phyloP scores from a whole-genome alignment of 1,140 invertebrate species.

The Asobara japonica region DNA sequence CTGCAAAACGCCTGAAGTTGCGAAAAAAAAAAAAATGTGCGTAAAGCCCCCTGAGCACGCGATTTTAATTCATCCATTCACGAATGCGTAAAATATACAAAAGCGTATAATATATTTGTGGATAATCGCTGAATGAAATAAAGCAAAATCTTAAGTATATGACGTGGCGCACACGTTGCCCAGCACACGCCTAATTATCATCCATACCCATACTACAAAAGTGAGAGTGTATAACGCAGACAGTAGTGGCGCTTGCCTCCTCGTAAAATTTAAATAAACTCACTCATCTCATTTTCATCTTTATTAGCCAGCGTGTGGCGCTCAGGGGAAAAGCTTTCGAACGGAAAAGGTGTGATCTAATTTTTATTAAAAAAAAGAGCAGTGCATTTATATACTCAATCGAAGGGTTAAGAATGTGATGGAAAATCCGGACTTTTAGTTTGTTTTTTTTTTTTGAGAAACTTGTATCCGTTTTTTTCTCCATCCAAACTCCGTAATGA shows the following conservation, averaged over 20 bases:
- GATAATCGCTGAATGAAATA: slow-evolving; percentile 39
- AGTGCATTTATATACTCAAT: no score
- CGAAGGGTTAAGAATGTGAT: no score
- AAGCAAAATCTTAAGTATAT: slow-evolving; percentile 37
- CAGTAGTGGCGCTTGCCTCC: slow-evolving; percentile 25
- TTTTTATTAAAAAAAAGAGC: no score
- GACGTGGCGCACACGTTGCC: slow-evolving; percentile 30
- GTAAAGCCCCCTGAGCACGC: no score
- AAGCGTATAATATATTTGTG: slow-evolving; percentile 1
- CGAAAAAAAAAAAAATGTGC: no score
- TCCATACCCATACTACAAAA: slow-evolving; percentile 23
- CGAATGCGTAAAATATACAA: background rate
- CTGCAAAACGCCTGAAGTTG: no score
- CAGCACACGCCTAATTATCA: slow-evolving; percentile 39
- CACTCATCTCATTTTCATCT: slow-evolving; percentile 40
- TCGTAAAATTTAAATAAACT: slow-evolving; percentile 46
- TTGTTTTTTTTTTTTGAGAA: no score
- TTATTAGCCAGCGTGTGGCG: slow-evolving; percentile 37
- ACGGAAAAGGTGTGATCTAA: no score
- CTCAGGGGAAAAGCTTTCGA: background rate
- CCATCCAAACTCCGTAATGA: no score
- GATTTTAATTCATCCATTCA: slow-evolving; percentile 22
- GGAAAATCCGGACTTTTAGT: no score
- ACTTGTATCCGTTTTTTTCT: no score
- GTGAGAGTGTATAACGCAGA: slow-evolving; percentile 26